Evolutionary conservation across 1,140 invertebrate species (phyloP), one percentile per base, ranked within the genome.

Genomic region (Holotrichia oblita): DNA sequence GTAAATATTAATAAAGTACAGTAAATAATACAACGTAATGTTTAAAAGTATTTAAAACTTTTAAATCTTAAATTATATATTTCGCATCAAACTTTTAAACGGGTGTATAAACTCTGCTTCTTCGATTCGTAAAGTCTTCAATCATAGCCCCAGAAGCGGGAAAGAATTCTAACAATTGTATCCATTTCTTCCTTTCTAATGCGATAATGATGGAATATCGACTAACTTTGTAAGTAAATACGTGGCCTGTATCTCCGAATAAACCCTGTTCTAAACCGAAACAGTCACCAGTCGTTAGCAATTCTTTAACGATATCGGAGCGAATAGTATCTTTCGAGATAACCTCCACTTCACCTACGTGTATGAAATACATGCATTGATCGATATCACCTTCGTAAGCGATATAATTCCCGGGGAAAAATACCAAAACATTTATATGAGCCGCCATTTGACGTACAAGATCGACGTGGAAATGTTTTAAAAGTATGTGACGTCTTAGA

Each of bases 331-430:
- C 81, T 59, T 82, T 40, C 6, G 22, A 61, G 12, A 79, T 22
- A 27, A 42, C 48, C n/a, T 79, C 73, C 0, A 79, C 74, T 44
- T 87, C 85, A 77, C 78, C 78, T 34, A 22, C 42, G 22, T 79
- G 78, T 41, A 79, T 72, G 41, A 79, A 79, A 41, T 79, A 79
- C 78, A 79, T 79, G 40, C 74, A 64, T 34, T 24, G 48, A 22
- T 79, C 78, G 41, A 77, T 55, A 24, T 79, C 69, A 20, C 73
- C 73, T 12, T 34, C 27, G 42, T 77, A 77, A 34, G 44, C 55
- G 17, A 79, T 27, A 34, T 34, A 73, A 61, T 79, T 59, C 0
- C 64, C 76, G 20, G 75, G 41, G 55, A 44, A 79, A 24, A 77
- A 79, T 7, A 73, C 40, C 24, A 77, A 40, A 12, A 42, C 44